Conservation (phyloP, 2,797 vertebrate species). For the Amblyopsis hoosieri region DNA sequence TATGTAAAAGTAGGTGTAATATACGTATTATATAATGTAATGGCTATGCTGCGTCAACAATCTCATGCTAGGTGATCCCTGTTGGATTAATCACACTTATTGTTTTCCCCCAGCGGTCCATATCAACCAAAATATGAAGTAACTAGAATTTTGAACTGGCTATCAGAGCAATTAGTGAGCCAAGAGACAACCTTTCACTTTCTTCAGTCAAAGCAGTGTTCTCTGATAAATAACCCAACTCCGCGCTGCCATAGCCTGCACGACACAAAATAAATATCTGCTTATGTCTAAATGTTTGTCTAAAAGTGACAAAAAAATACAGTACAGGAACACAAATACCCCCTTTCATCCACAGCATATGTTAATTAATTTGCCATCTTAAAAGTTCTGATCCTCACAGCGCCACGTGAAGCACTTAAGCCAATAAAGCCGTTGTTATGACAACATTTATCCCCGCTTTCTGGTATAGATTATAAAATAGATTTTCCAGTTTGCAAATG, state of each 20-base stretch:
- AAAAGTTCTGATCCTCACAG: slow-evolving; percentile 36
- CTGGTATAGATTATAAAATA: slow-evolving; percentile 41
- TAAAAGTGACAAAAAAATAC: slow-evolving; percentile 49
- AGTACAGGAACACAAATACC: slow-evolving; percentile 23
- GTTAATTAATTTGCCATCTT: slow-evolving; percentile 23
- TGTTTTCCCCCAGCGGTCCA: slow-evolving; percentile 62
- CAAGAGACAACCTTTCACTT: slow-evolving; percentile 77
- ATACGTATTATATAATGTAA: background rate
- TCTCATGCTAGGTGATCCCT: slow-evolving; percentile 28
- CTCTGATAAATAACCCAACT: slow-evolving; percentile 75
- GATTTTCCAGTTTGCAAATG: slow-evolving; percentile 29
- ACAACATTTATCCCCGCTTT: slow-evolving; percentile 30
- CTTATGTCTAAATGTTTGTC: slow-evolving; percentile 58
- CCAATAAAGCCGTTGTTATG: slow-evolving; percentile 34
- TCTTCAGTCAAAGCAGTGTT: slow-evolving; percentile 75
- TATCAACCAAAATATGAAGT: slow-evolving; percentile 62
- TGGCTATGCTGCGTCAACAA: slow-evolving; percentile 29
- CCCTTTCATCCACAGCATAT: slow-evolving; percentile 45
- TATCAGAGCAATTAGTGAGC: slow-evolving; percentile 78
- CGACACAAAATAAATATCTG: slow-evolving; percentile 56
- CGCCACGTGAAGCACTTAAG: slow-evolving; percentile 46
- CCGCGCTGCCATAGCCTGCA: slow-evolving; percentile 51
- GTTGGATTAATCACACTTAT: slow-evolving; percentile 51
- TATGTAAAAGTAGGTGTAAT: slow-evolving; percentile 4
- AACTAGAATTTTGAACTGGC: slow-evolving; percentile 76